These are phyloP conservation scores for Oasisia sp. DNA, from an alignment of 2,888 invertebrate genomes.

Conservation along the genomic window DNA sequence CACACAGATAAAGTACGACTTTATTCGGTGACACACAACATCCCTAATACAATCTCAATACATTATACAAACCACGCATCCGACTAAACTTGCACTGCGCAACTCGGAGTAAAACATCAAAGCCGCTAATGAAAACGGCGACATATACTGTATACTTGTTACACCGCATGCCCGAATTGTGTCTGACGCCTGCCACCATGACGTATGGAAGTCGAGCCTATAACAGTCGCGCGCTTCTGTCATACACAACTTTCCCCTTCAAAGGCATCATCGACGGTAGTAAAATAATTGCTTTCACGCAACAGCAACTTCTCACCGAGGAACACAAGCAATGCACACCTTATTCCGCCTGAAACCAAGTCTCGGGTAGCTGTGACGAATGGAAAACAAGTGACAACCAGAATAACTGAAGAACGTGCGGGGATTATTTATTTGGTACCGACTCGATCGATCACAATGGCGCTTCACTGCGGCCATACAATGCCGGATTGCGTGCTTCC, in stretches of 20 bases:
- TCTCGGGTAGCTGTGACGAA: not conserved
- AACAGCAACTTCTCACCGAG: not conserved
- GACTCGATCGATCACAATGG: conserved; percentile 8
- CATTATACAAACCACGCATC: not conserved
- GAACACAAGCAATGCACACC: not conserved
- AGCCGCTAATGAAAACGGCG: not conserved
- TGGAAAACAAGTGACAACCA: not conserved
- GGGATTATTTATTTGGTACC: not conserved
- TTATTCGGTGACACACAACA: not conserved
- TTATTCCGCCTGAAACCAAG: not conserved
- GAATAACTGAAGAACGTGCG: not conserved
- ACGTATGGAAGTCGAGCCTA: not conserved
- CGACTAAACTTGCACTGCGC: not conserved
- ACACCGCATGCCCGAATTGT: not conserved
- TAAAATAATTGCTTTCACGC: not conserved
- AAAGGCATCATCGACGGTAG: not conserved
- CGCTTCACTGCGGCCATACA: conserved; percentile 28
- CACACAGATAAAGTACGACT: not conserved
- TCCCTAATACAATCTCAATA: not conserved
- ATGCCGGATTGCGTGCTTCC: conserved; percentile 26
- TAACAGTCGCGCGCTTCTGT: not conserved
- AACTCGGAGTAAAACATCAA: not conserved
- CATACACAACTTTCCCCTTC: not conserved
- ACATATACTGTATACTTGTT: not conserved
- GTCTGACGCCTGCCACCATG: not conserved